Percentiles rank a stretch among this genome's conserved stretches.
phyloP scores from a whole-genome alignment of 2,888 invertebrate species.

The Parnassius smintheus region DNA sequence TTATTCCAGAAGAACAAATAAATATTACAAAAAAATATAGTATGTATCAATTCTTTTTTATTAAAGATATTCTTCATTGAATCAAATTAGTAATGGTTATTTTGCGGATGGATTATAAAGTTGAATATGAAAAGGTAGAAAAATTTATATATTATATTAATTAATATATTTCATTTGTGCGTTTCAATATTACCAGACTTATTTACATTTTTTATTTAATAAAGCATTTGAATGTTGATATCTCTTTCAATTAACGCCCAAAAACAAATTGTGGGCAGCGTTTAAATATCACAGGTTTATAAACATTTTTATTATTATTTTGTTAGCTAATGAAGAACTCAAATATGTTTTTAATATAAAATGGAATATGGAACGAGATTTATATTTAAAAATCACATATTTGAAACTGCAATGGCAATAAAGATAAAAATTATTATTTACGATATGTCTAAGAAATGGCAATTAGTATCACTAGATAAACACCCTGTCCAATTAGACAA shows the following conservation, averaged over 20 bases:
- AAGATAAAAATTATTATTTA: not conserved
- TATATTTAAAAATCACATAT: not conserved
- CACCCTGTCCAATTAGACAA: not conserved
- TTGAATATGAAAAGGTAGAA: no score
- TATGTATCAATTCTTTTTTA: no score
- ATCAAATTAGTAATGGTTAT: not conserved
- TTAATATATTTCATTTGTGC: conserved; percentile 7
- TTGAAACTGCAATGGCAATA: not conserved
- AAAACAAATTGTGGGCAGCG: no score
- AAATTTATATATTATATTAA: not conserved
- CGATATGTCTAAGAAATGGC: conserved; percentile 5
- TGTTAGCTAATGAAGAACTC: no score
- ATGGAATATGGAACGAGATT: not conserved
- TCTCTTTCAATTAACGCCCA: no score
- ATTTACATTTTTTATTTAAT: not conserved
- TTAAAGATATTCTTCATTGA: no score
- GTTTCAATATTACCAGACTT: conserved; percentile 4
- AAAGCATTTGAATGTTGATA: not conserved
- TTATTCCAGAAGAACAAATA: no score
- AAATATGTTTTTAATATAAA: not conserved
- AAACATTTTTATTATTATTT: no score
- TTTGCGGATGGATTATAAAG: not conserved
- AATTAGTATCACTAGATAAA: not conserved
- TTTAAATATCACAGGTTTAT: no score
- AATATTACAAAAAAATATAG: no score